Evolutionary conservation across 2,888 invertebrate species (phyloP).

Genomic region (Seira musarum): DNA sequence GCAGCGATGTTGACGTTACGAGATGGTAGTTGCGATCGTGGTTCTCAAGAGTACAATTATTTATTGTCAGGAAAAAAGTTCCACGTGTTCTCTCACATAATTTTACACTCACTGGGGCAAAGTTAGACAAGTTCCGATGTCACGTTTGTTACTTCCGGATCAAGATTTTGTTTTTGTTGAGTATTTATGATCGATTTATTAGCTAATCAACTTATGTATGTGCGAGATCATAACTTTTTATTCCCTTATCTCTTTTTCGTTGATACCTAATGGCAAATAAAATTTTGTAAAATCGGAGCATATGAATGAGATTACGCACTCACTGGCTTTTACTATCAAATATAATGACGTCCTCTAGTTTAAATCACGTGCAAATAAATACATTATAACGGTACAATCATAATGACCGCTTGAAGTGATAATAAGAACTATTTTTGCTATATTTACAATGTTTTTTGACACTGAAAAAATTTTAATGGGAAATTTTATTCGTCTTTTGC

Average conservation of each 20-base stretch:
- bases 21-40: not conserved
- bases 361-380: too few species aligned
- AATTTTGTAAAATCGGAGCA: too few species aligned
- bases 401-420: not conserved
- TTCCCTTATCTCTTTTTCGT: too few species aligned
- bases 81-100: not conserved
- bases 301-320: too few species aligned
- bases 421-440: slow-evolving; percentile 7
- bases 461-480: slow-evolving; percentile 23
- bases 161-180: not conserved
- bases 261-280: too few species aligned
- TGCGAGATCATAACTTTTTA: too few species aligned
- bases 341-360: too few species aligned
- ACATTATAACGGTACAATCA: slow-evolving; percentile 28
- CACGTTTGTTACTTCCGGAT: not conserved
- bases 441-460: not conserved
- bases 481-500: not conserved
- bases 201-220: too few species aligned
- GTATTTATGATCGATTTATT: too few species aligned
- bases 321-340: too few species aligned
- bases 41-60: not conserved
- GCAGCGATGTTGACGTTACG: not conserved
- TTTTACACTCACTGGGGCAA: not conserved
- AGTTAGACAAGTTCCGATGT: not conserved
- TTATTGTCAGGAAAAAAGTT: slow-evolving; percentile 1